phyloP scores from a whole-genome alignment of 2,113 vertebrate genomes.

The Raja brachyura region DNA sequence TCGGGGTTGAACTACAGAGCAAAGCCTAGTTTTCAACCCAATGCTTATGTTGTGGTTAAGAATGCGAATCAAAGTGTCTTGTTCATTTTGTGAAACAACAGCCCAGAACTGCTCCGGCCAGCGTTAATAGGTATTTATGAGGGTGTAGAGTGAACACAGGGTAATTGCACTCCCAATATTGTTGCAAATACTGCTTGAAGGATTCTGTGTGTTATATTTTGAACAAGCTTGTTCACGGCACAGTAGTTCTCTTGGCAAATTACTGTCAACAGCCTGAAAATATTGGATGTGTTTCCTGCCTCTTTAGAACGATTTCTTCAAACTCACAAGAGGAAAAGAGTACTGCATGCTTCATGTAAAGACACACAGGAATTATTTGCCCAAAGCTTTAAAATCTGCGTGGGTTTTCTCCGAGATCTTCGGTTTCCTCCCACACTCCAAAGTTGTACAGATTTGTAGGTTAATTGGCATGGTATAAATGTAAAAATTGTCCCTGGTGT shows the following conservation, averaged over 20 bases:
- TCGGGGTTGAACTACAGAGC: conserved; percentile 14
- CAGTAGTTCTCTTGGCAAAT: background rate
- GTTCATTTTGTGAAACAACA: background rate
- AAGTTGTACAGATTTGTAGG: no score
- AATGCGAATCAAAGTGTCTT: background rate
- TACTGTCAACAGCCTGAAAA: background rate
- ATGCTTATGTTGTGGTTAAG: background rate
- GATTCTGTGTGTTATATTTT: background rate
- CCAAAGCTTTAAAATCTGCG: background rate
- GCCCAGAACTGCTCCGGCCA: background rate
- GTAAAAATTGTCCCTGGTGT: no score
- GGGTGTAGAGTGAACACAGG: background rate
- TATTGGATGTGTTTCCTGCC: background rate
- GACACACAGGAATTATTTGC: background rate
- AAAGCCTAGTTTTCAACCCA: conserved; percentile 17
- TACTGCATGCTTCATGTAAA: background rate
- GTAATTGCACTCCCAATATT: background rate
- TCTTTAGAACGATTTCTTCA: conserved; percentile 5
- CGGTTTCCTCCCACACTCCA: no score
- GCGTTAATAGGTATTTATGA: background rate
- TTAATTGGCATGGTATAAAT: no score
- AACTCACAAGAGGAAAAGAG: background rate
- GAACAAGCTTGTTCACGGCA: background rate
- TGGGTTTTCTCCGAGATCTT: no score
- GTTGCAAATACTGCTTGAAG: background rate